phyloP scores from a whole-genome alignment of 1,140 invertebrate genomes.

The Neotoxoptera formosana region DNA sequence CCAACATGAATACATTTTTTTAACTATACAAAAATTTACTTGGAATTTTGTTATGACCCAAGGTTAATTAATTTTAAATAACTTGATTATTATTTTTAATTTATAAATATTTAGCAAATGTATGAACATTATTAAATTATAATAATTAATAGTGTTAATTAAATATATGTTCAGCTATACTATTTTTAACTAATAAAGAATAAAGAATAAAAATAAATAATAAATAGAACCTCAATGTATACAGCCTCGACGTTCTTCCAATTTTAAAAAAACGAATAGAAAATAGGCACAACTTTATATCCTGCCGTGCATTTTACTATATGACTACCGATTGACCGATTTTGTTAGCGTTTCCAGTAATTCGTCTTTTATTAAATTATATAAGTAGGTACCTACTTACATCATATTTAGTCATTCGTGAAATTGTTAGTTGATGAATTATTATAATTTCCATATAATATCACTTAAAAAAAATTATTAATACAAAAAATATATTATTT shows the following conservation, averaged over 20 bases:
- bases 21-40: slow-evolving; percentile 3
- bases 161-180: neutral
- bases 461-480: neutral
- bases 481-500: no score
- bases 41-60: neutral
- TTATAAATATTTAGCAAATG: neutral
- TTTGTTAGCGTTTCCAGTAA: neutral
- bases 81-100: neutral
- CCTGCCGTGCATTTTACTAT: neutral
- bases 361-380: neutral
- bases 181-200: neutral
- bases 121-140: neutral
- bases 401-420: neutral
- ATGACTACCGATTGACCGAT: neutral
- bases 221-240: neutral
- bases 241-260: neutral
- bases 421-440: neutral
- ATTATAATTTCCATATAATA: neutral
- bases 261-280: neutral
- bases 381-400: neutral
- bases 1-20: neutral
- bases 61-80: neutral
- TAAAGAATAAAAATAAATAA: neutral
- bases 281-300: neutral
- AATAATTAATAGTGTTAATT: neutral